Evolutionary conservation across 2,888 invertebrate species (phyloP), one percentile per base, ranked within the genome.

Genomic region (Pseudococcus longispinus): DNA sequence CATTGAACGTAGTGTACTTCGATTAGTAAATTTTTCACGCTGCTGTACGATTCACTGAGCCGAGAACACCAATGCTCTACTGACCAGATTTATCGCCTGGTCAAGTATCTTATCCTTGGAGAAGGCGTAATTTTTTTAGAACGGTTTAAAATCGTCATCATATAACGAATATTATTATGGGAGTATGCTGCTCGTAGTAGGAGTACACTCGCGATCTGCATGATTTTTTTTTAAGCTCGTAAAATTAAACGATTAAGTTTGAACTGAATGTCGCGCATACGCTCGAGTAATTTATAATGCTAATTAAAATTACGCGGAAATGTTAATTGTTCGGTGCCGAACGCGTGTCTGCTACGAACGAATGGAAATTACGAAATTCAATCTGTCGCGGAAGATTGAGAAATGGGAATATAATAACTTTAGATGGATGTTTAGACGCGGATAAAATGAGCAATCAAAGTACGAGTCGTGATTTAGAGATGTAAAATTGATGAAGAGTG

Each of bases 281-380:
- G 23, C 8, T 23, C 60, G 60, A 60, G 23, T 60, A 60, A 60
- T 60, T 60, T 60, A 60, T 60, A 60, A 23, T 20, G 23, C 23
- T 23, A 60, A 60, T 60, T 60, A 60, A 60, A 60, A 60, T 60
- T 60, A 60, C 60, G 60, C 60, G 60, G 60, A 60, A 60, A 60
- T 60, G 60, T 60, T 23, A 13, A 60, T 60, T 60, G 60, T 60
- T 60, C 20, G 23, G 60, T 60, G 3, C 11, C 9, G 60, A 60
- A 60, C 60, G 60, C 60, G 60, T 60, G 60, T 60, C 60, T 60
- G 11, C 23, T n/a, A 23, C 23, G 8, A 6, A 15, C 23, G 9
- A 23, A 23, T 60, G 60, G 9, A 60, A 20, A 23, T 60, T 60
- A 8, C 15, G 60, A 60, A 60, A 60, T 23, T 15, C 9, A 60